Evolutionary conservation across 1,140 invertebrate genomes (phyloP).

Genomic region (Brachionus angularis): DNA sequence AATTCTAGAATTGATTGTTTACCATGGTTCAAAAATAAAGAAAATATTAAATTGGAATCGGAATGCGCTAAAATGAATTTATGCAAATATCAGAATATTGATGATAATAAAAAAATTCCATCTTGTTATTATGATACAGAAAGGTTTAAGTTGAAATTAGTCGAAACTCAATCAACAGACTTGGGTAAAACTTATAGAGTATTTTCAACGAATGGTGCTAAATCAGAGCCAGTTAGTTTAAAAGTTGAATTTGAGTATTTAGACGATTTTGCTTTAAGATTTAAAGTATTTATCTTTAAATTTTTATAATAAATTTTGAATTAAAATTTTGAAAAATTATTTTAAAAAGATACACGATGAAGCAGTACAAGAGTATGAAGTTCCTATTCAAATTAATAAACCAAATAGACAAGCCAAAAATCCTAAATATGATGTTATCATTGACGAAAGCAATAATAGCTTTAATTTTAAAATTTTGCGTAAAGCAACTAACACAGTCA

Average conservation of each 20-base stretch:
- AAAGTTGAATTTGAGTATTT: conserved; percentile 10
- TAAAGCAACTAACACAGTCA: conserved; percentile 14
- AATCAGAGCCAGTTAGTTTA: background rate
- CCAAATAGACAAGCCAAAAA: conserved; percentile 12
- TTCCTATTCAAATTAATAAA: conserved; percentile 37
- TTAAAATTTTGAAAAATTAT: background rate
- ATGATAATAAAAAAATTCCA: conserved; percentile 16
- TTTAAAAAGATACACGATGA: conserved; percentile 21
- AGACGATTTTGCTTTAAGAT: conserved; percentile 26
- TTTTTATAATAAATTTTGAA: background rate
- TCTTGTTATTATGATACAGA: conserved; percentile 21
- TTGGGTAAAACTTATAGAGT: conserved; percentile 2
- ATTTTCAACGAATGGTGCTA: background rate
- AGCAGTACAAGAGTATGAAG: conserved; percentile 15
- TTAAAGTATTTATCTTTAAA: background rate
- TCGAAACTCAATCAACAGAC: background rate
- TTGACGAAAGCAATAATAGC: background rate
- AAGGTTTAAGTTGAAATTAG: background rate
- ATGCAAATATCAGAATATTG: conserved; percentile 6
- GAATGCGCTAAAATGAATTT: conserved; percentile 8
- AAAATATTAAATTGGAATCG: background rate
- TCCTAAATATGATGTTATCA: conserved; percentile 14
- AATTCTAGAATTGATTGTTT: conserved; percentile 22
- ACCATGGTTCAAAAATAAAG: conserved; percentile 14
- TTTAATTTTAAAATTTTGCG: conserved; percentile 40